Base-by-base conservation (phyloP, 2,113 vertebrate genomes). In the Bostrychus sinensis region DNA sequence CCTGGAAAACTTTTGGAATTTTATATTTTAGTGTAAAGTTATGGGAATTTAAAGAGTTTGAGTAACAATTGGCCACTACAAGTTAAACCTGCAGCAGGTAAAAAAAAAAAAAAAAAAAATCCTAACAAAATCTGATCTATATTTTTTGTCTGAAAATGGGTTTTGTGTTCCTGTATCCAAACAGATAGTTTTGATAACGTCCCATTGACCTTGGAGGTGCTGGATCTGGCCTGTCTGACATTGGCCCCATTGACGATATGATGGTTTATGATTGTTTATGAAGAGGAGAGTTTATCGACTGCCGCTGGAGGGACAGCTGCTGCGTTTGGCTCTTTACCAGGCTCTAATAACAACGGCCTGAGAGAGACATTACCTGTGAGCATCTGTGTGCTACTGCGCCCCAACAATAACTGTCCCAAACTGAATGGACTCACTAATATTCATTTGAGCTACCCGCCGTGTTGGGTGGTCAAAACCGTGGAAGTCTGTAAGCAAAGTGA, bases 261-360 rank as follows among this genome's bases (percentile, higher is more conserved):
- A 48, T 48, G 20, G 45, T 48, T 48, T 48, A 91, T 90, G 87
- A 77, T 89, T 87, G 86, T 91, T 92, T 89, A 90, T 88, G 86
- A 82, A 80, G 61, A 36, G 72, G 73, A 72, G 72, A 55, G 70
- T 90, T 92, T 89, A 91, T 91, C 85, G 89, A 88, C 83, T 85
- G 83, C 60, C 77, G 76, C 82, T 84, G 85, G 86, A 79, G 48
- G 82, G 88, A 87, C 91, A 93, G 89, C 88, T 93, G 91, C 86
- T 86, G 85, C 58, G 72, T 76, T 90, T 91, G 89, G 90, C 88
- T 82, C 74, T 74, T 85, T 83, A 89, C 89, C 88, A 90, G 86
- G 72, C 65, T 60, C 76, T 86, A 86, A 91, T 88, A 84, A 82
- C 75, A 28, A 45, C 56, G 22, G 81, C 68, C 72, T 60, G 77